A percentile compares a stretch with the other conserved stretches of the same genome.
phyloP scores from a whole-genome alignment of 2,797 vertebrate species.

The Phoebastria nigripes region DNA sequence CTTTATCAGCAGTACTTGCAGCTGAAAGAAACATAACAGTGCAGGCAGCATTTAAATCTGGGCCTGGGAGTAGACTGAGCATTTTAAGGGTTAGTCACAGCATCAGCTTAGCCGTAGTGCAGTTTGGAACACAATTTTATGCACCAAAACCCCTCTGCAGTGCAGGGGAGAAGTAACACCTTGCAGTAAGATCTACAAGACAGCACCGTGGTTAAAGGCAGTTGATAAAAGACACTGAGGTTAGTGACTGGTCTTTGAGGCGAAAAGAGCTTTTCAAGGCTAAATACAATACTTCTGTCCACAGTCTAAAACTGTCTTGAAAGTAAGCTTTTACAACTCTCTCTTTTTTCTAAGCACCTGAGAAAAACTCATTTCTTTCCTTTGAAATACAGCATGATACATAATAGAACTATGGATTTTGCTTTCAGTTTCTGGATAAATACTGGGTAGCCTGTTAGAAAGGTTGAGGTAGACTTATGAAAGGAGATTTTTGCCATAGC shows the following conservation, averaged over 20 bases:
- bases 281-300: neutral
- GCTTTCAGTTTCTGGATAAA: neutral
- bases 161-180: neutral
- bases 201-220: accelerated
- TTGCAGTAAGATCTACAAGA: neutral
- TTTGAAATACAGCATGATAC: neutral
- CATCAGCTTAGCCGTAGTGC: neutral
- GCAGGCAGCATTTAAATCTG: neutral
- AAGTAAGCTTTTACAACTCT: neutral
- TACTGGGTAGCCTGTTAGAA: neutral
- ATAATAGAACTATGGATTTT: neutral
- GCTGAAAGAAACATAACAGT: neutral
- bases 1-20: neutral
- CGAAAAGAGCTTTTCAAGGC: neutral
- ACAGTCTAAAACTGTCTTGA: neutral
- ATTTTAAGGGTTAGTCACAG: neutral
- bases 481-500: neutral
- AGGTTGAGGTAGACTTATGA: neutral
- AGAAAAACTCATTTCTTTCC: neutral
- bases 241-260: neutral
- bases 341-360: neutral
- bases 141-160: neutral
- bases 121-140: neutral
- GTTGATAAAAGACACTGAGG: neutral
- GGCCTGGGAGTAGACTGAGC: neutral